These are phyloP conservation scores for Bombus confusus DNA, from an alignment of 1,140 invertebrate genomes.

Conservation along the genomic window DNA sequence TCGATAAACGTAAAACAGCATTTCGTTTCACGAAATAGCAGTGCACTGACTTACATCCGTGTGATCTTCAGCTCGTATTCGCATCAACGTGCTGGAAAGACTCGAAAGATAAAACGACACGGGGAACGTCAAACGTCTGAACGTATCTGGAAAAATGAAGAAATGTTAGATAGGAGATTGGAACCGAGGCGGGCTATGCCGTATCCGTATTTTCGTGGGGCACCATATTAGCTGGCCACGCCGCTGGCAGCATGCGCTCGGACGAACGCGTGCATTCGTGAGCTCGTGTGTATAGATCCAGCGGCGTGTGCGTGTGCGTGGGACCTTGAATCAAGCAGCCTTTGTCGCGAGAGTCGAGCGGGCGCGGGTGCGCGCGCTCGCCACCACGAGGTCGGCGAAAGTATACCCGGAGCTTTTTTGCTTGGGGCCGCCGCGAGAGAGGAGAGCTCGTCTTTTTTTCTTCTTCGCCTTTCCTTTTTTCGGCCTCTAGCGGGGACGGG, in stretches of 20 bases:
- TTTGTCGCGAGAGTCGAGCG: slow-evolving; percentile 81
- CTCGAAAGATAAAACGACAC: too few species aligned
- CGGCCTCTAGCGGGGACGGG: slow-evolving; percentile 36
- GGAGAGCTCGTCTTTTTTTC: slow-evolving; percentile 62
- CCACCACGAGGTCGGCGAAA: slow-evolving; percentile 82
- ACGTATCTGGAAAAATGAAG: background rate
- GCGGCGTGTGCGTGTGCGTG: slow-evolving; percentile 70
- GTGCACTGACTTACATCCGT: too few species aligned
- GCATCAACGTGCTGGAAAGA: too few species aligned
- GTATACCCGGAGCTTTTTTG: slow-evolving; percentile 82
- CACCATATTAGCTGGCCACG: slow-evolving; percentile 19
- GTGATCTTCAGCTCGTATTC: too few species aligned
- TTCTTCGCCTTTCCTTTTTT: slow-evolving; percentile 50
- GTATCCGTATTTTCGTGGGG: slow-evolving; percentile 9
- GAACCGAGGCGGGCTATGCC: background rate
- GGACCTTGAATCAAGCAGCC: slow-evolving; percentile 83
- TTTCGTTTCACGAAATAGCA: too few species aligned
- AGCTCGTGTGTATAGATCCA: slow-evolving; percentile 45
- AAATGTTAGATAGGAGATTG: background rate
- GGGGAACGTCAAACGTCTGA: too few species aligned
- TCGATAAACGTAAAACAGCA: too few species aligned
- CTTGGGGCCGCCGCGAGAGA: slow-evolving; percentile 69
- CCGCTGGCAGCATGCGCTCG: slow-evolving; percentile 43
- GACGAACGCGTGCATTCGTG: slow-evolving; percentile 45
- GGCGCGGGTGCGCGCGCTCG: slow-evolving; percentile 64